phyloP scores from a whole-genome alignment of 1,140 invertebrate genomes.

The Chrysopa pallens region DNA sequence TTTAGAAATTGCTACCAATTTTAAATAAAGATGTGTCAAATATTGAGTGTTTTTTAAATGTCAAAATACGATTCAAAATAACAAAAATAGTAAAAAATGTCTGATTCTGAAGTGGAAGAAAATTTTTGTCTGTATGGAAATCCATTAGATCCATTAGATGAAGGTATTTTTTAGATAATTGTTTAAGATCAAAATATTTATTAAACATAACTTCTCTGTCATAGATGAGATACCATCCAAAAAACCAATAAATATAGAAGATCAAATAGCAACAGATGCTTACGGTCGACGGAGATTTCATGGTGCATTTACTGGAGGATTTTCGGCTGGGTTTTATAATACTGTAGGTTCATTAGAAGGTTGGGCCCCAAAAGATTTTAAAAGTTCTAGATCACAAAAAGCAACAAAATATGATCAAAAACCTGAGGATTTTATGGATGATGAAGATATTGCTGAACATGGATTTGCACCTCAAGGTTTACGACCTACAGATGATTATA shows the following conservation, averaged over 20 bases:
- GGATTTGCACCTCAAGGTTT: constrained; percentile 84
- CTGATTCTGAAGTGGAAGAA: constrained; percentile 33
- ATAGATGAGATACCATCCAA: constrained; percentile 61
- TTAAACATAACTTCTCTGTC: constrained; percentile 13
- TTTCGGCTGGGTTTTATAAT: constrained; percentile 96
- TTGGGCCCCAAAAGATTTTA: constrained; percentile 81
- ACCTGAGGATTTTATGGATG: constrained; percentile 97
- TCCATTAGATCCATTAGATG: constrained; percentile 54
- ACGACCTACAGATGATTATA: constrained; percentile 58
- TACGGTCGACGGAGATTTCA: constrained; percentile 87
- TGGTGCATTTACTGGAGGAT: constrained; percentile 98
- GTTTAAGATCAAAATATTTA: constrained; percentile 8
- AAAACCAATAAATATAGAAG: constrained; percentile 64
- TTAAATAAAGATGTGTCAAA: no score
- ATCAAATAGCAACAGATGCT: constrained; percentile 80
- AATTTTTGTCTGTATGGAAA: constrained; percentile 54
- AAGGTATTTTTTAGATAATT: constrained; percentile 35
- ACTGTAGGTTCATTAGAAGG: constrained; percentile 92
- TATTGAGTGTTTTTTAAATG: no score
- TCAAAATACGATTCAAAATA: no score
- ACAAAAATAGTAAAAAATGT: constrained; percentile 1
- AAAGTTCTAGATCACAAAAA: constrained; percentile 66
- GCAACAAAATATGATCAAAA: constrained; percentile 31
- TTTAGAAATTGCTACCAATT: no score
- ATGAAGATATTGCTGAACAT: constrained; percentile 87